Conservation (phyloP, 53 echinoderm and acorn worm genomes). For the Arbacia lixula region DNA sequence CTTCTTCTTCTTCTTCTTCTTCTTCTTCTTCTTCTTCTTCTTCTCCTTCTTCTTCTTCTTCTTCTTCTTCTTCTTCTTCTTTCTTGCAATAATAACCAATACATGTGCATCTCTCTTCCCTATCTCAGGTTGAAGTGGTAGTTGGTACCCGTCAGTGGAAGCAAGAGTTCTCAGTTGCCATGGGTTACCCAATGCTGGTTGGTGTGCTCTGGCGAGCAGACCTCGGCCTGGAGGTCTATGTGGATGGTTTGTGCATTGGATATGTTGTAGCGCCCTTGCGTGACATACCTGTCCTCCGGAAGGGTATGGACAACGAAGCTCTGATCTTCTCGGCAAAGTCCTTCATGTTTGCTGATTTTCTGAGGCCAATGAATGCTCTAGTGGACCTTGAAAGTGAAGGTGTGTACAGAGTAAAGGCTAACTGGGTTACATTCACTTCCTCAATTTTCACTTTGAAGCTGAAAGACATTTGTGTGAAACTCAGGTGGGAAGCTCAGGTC, state of each 20-base stretch:
- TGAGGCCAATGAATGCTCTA: neutral
- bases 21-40: too few species aligned
- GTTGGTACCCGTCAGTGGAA: conserved; percentile 35
- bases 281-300: neutral
- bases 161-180: conserved; percentile 25
- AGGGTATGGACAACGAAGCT: neutral
- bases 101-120: too few species aligned
- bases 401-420: neutral
- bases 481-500: neutral
- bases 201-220: conserved; percentile 54
- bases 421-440: neutral
- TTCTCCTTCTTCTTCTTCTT: too few species aligned
- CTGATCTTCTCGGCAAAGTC: neutral
- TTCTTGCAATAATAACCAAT: neutral
- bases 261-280: neutral
- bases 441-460: neutral
- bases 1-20: too few species aligned
- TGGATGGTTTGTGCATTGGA: conserved; percentile 68
- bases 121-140: neutral
- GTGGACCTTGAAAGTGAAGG: conserved; percentile 4
- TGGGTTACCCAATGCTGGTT: conserved; percentile 42
- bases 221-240: conserved; percentile 66
- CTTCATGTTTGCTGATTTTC: neutral
- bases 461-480: too few species aligned
- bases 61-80: neutral